Evolutionary conservation across 2,888 invertebrate genomes (phyloP).

Genomic region (Ochropleura plecta): DNA sequence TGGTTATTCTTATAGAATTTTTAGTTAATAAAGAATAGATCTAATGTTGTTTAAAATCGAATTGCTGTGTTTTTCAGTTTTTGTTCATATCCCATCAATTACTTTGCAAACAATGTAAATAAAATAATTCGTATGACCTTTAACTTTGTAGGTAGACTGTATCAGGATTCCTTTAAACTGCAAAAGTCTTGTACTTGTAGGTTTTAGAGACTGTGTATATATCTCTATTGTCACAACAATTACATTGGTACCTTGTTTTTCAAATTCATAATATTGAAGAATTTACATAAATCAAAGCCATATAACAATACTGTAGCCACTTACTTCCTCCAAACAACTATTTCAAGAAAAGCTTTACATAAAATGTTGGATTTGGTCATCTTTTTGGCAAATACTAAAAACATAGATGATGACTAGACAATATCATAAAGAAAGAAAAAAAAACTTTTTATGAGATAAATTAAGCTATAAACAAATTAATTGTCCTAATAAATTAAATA

Average conservation of each 20-base stretch:
- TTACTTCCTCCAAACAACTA: neutral
- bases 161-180: neutral
- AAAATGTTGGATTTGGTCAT: neutral
- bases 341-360: neutral
- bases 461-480: neutral
- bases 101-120: slow-evolving; percentile 34
- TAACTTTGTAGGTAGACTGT: slow-evolving; percentile 2
- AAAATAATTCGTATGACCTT: slow-evolving; percentile 7
- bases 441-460: neutral
- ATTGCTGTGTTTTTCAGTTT: slow-evolving; percentile 10
- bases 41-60: neutral
- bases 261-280: neutral
- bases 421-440: neutral
- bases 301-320: neutral
- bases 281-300: neutral
- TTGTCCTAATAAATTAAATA: neutral
- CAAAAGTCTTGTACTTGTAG: neutral
- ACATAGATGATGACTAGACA: neutral
- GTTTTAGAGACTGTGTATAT: neutral
- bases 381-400: neutral
- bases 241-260: neutral
- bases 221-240: neutral
- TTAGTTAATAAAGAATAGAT: neutral
- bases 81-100: neutral
- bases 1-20: neutral